A percentile compares a stretch with the other conserved stretches of the same genome.
Conservation (phyloP, 2,888 invertebrate species). For the Alentia gelatinosa region DNA sequence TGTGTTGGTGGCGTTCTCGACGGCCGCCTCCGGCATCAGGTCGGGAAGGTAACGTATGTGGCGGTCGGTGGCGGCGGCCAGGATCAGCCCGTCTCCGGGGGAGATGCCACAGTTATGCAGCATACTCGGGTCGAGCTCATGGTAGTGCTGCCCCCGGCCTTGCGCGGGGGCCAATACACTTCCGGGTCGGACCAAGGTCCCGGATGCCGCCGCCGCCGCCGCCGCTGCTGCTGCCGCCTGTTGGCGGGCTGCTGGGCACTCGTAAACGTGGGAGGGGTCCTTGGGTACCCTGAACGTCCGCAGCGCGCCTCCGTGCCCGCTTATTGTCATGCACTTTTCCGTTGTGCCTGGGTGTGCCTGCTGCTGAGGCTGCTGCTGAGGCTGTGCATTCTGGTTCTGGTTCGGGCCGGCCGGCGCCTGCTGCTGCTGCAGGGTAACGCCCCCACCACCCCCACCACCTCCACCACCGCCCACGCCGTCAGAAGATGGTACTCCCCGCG, state of each 20-base stretch:
- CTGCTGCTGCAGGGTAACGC: background rate
- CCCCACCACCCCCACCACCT: background rate
- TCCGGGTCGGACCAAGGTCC: conserved; percentile 9
- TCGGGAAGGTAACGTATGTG: conserved; percentile 46
- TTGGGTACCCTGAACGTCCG: conserved; percentile 54
- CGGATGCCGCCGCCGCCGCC: background rate
- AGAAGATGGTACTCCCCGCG: background rate
- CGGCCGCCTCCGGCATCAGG: conserved; percentile 45
- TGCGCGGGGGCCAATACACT: background rate
- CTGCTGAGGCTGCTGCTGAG: background rate
- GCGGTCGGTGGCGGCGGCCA: conserved; percentile 21
- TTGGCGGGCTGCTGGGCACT: conserved; percentile 43
- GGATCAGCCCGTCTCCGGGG: conserved; percentile 19
- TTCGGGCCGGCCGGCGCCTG: background rate
- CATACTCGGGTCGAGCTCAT: conserved; percentile 54
- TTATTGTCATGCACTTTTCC: conserved; percentile 42
- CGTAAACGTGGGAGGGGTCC: conserved; percentile 45
- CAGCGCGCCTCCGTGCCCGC: conserved; percentile 3
- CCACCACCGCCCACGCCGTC: background rate
- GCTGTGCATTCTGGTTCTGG: background rate
- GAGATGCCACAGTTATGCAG: conserved; percentile 47
- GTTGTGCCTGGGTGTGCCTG: conserved; percentile 23
- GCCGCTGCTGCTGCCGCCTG: background rate
- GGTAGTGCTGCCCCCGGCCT: conserved; percentile 33
- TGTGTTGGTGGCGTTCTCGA: conserved; percentile 43